Percentiles rank a stretch among this genome's conserved stretches.
Conservation (phyloP, 2,113 vertebrate species). For the Saimiri boliviensis region DNA sequence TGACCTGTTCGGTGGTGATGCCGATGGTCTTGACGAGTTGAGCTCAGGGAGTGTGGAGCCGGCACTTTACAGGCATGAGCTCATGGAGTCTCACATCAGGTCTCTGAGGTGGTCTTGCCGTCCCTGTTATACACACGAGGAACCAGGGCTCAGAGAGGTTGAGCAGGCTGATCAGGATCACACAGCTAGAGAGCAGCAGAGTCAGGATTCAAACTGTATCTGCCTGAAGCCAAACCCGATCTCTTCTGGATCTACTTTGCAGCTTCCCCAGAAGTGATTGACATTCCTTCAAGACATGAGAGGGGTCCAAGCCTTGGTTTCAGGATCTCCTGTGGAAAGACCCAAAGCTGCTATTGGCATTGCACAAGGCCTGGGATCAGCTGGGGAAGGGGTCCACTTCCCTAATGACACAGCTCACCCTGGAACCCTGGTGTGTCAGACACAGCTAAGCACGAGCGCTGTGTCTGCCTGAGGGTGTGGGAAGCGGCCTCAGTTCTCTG, state of each 20-base stretch:
- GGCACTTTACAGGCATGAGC: fast-evolving
- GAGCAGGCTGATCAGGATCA: not conserved
- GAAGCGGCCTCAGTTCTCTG: not conserved
- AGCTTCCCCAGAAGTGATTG: not conserved
- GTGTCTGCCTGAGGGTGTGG: fast-evolving
- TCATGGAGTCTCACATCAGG: not conserved
- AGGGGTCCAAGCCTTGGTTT: not conserved
- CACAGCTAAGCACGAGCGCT: not conserved
- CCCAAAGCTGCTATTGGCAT: not conserved
- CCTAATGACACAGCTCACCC: too few relatives aligned
- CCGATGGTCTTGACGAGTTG: not conserved
- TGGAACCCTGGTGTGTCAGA: not conserved
- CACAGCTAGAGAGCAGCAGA: not conserved
- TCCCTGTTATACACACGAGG: not conserved
- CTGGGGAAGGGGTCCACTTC: not conserved
- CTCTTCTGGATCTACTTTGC: fast-evolving
- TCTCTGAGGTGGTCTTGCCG: not conserved
- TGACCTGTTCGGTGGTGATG: not conserved
- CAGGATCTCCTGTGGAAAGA: not conserved
- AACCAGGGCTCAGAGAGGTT: not conserved
- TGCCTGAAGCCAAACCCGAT: not conserved
- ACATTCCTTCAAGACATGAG: not conserved
- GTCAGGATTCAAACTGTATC: not conserved
- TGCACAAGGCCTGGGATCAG: not conserved
- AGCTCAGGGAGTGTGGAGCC: not conserved